phyloP scores from a whole-genome alignment of 2,888 invertebrate species.

The Tachystola acroxantha region DNA sequence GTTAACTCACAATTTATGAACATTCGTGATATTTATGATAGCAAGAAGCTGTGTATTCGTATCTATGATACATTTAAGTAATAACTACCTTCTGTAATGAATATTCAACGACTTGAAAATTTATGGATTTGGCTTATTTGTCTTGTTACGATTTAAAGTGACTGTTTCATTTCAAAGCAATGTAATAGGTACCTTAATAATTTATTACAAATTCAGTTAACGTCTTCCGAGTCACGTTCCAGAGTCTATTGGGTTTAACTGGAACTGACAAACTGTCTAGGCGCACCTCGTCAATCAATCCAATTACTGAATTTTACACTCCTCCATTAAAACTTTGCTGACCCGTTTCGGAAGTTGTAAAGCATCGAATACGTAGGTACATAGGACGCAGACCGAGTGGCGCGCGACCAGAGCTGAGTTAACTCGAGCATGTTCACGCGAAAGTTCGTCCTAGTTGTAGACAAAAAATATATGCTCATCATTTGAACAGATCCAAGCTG shows the following conservation, averaged over 20 bases:
- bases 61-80: too few relatives aligned
- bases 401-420: constrained; percentile 4
- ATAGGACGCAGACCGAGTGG: not conserved
- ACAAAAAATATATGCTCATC: too few relatives aligned
- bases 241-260: constrained; percentile 10
- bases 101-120: too few relatives aligned
- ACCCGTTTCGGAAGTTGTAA: constrained; percentile 38
- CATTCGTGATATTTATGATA: too few relatives aligned
- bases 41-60: too few relatives aligned
- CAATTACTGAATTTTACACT: constrained; percentile 54
- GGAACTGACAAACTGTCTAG: constrained; percentile 34
- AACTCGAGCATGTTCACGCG: constrained; percentile 4
- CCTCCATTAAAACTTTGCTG: constrained; percentile 51
- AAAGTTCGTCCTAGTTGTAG: not conserved
- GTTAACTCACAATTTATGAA: constrained; percentile 1
- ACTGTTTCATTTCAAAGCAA: not conserved
- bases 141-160: not conserved
- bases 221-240: not conserved
- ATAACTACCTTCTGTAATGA: too few relatives aligned
- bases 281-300: constrained; percentile 49
- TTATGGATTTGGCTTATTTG: not conserved
- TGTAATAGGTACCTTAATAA: not conserved
- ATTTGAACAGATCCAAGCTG: too few relatives aligned
- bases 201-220: constrained; percentile 1
- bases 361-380: constrained; percentile 20